Percentiles rank a stretch among this genome's conserved stretches.
Conservation (phyloP, 2,797 vertebrate species). For the Crenichthys baileyi region DNA sequence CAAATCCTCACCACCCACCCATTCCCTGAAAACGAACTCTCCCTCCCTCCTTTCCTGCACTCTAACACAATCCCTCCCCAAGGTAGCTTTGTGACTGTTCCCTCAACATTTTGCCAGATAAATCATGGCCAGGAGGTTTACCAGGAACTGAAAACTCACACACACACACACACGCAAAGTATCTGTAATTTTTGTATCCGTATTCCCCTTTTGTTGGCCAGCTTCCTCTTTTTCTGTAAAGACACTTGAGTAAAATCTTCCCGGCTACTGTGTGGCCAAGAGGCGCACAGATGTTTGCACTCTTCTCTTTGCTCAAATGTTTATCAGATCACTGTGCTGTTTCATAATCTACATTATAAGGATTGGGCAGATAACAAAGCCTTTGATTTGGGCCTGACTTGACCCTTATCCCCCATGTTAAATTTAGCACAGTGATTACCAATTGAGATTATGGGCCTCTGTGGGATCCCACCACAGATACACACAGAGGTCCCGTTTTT, state of each 20-base stretch:
- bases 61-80: conserved; percentile 69
- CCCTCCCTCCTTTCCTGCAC: conserved; percentile 39
- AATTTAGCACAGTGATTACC: conserved; percentile 76
- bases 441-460: conserved; percentile 60
- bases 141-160: conserved; percentile 35
- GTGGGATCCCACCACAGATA: conserved; percentile 57
- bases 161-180: not conserved
- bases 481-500: conserved; percentile 36
- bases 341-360: conserved; percentile 71
- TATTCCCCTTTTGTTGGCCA: conserved; percentile 52
- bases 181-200: conserved; percentile 22
- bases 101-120: conserved; percentile 52
- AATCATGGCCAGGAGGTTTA: conserved; percentile 63
- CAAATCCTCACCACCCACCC: conserved; percentile 57
- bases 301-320: conserved; percentile 59
- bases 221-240: conserved; percentile 65
- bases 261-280: conserved; percentile 72
- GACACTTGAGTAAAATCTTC: conserved; percentile 54
- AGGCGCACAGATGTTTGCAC: conserved; percentile 70
- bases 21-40: conserved; percentile 11
- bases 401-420: conserved; percentile 66
- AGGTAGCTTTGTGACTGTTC: conserved; percentile 64
- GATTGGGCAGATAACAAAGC: conserved; percentile 63
- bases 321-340: conserved; percentile 74
- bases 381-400: conserved; percentile 74